These are phyloP conservation scores for Caenorhabditis briggsae DNA, from an alignment of 1,140 invertebrate genomes.

Conservation along the genomic window DNA sequence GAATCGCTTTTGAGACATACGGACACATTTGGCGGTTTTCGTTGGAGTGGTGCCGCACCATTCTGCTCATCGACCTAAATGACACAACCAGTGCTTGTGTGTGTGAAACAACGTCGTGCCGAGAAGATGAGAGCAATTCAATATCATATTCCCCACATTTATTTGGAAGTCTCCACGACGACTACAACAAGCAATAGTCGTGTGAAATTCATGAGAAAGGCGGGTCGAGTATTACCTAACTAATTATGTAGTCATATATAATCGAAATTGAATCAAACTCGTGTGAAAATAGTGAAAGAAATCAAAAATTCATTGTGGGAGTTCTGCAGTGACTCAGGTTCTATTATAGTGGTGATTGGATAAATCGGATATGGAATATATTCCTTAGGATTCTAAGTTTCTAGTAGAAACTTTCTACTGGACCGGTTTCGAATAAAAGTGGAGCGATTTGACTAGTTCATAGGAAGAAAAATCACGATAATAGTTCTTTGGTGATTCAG, in stretches of 20 bases:
- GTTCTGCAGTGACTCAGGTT: not conserved
- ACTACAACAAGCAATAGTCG: conserved; percentile 5
- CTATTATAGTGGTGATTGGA: too few relatives aligned
- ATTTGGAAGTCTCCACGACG: not conserved
- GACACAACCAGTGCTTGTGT: conserved; percentile 45
- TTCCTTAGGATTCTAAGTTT: too few relatives aligned
- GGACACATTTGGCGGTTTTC: conserved; percentile 53
- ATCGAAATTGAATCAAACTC: conserved; percentile 19
- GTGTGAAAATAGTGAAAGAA: not conserved
- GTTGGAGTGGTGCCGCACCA: conserved; percentile 45
- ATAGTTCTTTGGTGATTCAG: too few relatives aligned
- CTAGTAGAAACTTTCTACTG: too few relatives aligned
- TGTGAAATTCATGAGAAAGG: conserved; percentile 4
- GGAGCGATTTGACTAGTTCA: too few relatives aligned
- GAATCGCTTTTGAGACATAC: conserved; percentile 43
- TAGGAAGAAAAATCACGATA: too few relatives aligned
- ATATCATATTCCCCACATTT: conserved; percentile 42
- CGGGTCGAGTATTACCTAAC: not conserved
- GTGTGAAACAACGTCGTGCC: conserved; percentile 14
- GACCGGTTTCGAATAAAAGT: too few relatives aligned
- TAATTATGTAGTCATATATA: conserved; percentile 35
- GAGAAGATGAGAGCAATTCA: conserved; percentile 47
- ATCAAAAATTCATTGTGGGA: conserved; percentile 27
- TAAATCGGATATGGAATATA: too few relatives aligned
- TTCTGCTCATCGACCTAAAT: conserved; percentile 26